Base-by-base conservation (phyloP, 2,888 invertebrate genomes). In the Serripes groenlandicus region DNA sequence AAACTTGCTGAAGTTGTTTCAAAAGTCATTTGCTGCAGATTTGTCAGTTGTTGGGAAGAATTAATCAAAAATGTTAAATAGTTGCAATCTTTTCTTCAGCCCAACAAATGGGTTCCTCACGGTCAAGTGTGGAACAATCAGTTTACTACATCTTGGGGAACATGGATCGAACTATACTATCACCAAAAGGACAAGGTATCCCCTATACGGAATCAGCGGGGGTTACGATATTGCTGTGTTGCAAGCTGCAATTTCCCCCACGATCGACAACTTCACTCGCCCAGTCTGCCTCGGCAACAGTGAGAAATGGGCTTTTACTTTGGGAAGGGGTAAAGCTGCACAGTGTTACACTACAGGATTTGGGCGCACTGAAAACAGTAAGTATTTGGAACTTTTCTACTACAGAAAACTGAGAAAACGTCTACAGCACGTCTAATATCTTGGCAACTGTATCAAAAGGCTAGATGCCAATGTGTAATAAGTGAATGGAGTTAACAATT, bases 201-300 rank as follows among this genome's bases (percentile, higher is more conserved):
- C 15, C 26, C 32, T 30, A 30, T 21, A 30, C 66, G 9, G 37
- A 32, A 18, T n/a, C n/a, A n/a, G n/a, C n/a, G n/a, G n/a, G n/a
- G n/a, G n/a, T n/a, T n/a, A n/a, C n/a, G 78, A 78, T 54, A 11
- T 78, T 15, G 73, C 73, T 23, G 5, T 78, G 30, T 23, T 78
- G 15, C 30, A 78, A 32, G 30, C 73, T 21, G 32, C 37, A 15
- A 23, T 28, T 30, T 35, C 68, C 34, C 78, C 73, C 0, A 56
- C 32, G 18, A 32, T 73, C 15, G 78, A 78, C 42, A 73, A 73
- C 21, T 68, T 64, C 37, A 78, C 78, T 9, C 54, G 78, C 23
- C 73, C 73, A 30, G 34, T 73, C 9, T 78, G 78, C 42, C 68
- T 78, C 18, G 78, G 73, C 21, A 60, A 35, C n/a, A 60, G 30